Evolutionary conservation across 2,888 invertebrate genomes (phyloP), one percentile per base, ranked within the genome.

Genomic region (Cantharis rufa): DNA sequence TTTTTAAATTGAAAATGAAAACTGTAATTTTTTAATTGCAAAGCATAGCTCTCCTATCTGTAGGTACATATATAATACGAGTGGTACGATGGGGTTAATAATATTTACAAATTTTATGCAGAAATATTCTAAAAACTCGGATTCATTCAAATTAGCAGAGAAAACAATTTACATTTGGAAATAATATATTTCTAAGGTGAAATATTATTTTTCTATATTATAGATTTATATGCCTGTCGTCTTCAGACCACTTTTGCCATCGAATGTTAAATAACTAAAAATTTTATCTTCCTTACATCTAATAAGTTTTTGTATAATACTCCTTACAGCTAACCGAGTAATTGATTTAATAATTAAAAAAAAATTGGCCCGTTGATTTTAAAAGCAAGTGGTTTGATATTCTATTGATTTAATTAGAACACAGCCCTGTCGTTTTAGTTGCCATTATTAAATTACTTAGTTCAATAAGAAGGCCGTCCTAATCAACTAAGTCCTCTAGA

Each of bases 391-490:
- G 76, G 48, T 73, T 70, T 75, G 75, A 76, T 78, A 78, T 78
- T 78, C 76, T 78, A 78, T 78, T 78, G 78, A 78, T 78, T 78
- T 78, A 78, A 78, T 78, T 78, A 78, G 73, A 70, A 72, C 69
- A 66, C 72, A 78, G 76, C 76, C 78, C 73, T 78, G 78, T 73
- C 76, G 75, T 78, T 78, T 78, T 78, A 78, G 78, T 78, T 78
- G 32, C 76, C 73, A 69, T 78, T 78, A 78, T 78, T 78, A 78
- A 78, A 78, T 78, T 78, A 78, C 78, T 78, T 78, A 76, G 78
- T 76, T 73, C 78, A 75, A 78, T 78, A 76, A 78, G 78, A 76
- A 76, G 75, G 69, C 74, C 75, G 78, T 70, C 78, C 76, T 75
- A 71, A 73, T 78, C 75, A 72, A 76, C 24, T 28, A 71, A 78